phyloP scores from a whole-genome alignment of 2,888 invertebrate species.

The Lobophora halterata region DNA sequence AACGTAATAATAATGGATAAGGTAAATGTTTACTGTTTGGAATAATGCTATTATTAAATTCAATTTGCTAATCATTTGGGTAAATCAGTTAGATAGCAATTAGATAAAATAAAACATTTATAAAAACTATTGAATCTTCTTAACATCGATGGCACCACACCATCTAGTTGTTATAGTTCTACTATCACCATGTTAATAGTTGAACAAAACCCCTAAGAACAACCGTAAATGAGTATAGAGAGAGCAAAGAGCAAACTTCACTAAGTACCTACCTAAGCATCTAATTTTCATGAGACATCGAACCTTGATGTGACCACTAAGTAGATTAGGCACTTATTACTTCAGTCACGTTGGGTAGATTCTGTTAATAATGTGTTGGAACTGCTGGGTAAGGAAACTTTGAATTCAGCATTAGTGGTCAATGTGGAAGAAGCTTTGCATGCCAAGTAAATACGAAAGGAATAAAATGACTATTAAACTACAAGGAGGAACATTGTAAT shows the following conservation, averaged over 20 bases:
- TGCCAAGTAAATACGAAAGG: conserved; percentile 29
- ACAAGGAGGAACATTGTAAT: conserved; percentile 25
- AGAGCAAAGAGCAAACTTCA: conserved; percentile 40
- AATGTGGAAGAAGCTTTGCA: conserved; percentile 38
- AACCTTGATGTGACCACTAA: conserved; percentile 57
- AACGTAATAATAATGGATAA: conserved; percentile 9
- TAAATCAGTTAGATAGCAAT: too few relatives aligned
- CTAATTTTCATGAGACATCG: conserved; percentile 62
- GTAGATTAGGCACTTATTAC: conserved; percentile 62
- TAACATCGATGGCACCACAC: too few relatives aligned
- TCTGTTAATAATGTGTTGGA: conserved; percentile 47
- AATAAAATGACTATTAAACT: conserved; percentile 21
- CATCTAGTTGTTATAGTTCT: too few relatives aligned
- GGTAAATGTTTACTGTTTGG: too few relatives aligned
- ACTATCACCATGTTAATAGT: conserved; percentile 15
- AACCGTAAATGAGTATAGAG: conserved; percentile 10
- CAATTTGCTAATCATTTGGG: too few relatives aligned
- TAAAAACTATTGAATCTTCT: too few relatives aligned
- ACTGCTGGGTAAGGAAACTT: conserved; percentile 43
- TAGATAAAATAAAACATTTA: too few relatives aligned
- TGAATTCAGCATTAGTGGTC: conserved; percentile 47
- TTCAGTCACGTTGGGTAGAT: conserved; percentile 42
- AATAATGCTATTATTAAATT: too few relatives aligned
- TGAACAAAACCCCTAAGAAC: conserved; percentile 13
- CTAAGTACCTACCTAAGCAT: conserved; percentile 48